Conservation (phyloP, 2,797 vertebrate species). For the Lacerta viridis region DNA sequence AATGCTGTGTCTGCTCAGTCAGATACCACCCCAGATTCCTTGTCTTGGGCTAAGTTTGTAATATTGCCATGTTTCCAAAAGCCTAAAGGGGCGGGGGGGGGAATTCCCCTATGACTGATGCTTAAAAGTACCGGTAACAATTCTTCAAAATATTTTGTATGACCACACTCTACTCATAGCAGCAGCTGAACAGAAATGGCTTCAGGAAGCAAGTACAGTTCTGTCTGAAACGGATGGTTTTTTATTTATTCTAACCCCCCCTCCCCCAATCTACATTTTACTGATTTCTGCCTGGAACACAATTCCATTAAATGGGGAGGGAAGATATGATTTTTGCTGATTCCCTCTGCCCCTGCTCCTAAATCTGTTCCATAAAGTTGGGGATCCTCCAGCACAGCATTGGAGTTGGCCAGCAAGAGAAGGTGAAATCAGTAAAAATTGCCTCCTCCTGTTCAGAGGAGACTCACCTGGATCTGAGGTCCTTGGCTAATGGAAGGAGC, state of each 20-base stretch:
- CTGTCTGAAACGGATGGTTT: slow-evolving; percentile 46
- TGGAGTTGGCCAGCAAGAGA: too few species aligned
- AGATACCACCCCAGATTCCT: neutral
- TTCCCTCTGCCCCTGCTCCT: neutral
- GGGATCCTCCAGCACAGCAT: neutral
- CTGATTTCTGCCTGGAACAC: slow-evolving; percentile 36
- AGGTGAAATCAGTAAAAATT: too few species aligned
- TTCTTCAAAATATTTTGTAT: too few species aligned
- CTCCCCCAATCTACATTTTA: neutral
- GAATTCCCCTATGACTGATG: neutral
- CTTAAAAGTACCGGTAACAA: slow-evolving; percentile 19
- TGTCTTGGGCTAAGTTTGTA: neutral
- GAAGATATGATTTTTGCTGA: too few species aligned
- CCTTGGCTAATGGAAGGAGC: too few species aligned
- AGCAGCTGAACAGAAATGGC: neutral
- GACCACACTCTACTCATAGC: too few species aligned
- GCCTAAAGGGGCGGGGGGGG: neutral
- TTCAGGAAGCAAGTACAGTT: slow-evolving; percentile 46
- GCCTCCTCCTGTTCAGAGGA: too few species aligned
- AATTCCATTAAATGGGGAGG: too few species aligned
- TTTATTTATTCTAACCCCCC: slow-evolving; percentile 51
- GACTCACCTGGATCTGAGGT: too few species aligned
- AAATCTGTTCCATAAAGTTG: neutral
- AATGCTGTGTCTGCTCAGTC: too few species aligned
- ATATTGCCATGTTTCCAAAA: neutral